Base-by-base conservation (phyloP, 2,113 vertebrate species). In the Hyla sarda region DNA sequence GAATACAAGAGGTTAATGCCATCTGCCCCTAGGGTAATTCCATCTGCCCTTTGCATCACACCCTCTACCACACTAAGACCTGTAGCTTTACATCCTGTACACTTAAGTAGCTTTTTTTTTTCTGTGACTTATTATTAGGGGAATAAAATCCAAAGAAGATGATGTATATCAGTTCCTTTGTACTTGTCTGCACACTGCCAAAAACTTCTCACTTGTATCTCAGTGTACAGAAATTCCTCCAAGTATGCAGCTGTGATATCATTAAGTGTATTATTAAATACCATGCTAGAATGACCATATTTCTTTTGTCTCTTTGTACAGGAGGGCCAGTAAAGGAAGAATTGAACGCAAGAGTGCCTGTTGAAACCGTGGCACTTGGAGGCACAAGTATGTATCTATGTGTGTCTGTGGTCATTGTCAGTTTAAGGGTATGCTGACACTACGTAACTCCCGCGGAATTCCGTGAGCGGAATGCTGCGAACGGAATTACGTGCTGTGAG, bases 331-430 rank as follows among this genome's bases (percentile, higher is more conserved):
- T 93, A 84, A 95, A 92, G 81, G 95, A 97, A 89, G 96, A 96
- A 82, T 85, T 94, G 37, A 90, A 91, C 84, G 90, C 92, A 0
- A 94, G 95, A 92, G 19, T 12, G 32, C 90, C 92, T 0, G 90
- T 90, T 48, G 96, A 96, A 25, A 88, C 94, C 21, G 90, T 82
- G 58, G 92, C 95, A 65, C 96, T 95, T 83, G 97, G 97, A 93
- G 96, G 98, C 86, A 93, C 95, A 90, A 96, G 98, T 99, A 97
- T 0, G 95, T 95, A 30, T 45, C 0, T 8, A 5, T 45, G 34
- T n/a, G 17, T 16, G 3, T 11, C n/a, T 28, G 25, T 65, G 3
- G 41, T 41, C 8, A 8, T 41, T 41, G 41, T 41, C 41, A 5
- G 41, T 41, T n/a, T n/a, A n/a, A n/a, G n/a, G n/a, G n/a, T n/a